Evolutionary conservation across 2,888 invertebrate species (phyloP).

Genomic region (Carpatolechia fugitivella): DNA sequence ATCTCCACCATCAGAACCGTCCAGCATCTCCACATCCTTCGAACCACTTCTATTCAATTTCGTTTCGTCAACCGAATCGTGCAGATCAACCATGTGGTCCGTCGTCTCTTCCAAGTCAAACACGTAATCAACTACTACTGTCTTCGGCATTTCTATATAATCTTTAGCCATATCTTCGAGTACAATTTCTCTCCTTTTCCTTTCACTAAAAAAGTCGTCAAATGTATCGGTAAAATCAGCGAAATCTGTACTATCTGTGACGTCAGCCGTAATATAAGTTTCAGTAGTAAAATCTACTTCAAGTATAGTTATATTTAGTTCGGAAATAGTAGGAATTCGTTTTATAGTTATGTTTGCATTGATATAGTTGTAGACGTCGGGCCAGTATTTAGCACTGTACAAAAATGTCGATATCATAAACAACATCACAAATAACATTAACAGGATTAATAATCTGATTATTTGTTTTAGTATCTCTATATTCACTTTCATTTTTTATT

Average conservation of each 20-base stretch:
- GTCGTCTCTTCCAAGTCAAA: conserved; percentile 43
- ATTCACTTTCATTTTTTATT: conserved; percentile 48
- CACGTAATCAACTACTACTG: conserved; percentile 47
- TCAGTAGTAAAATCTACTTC: conserved; percentile 45
- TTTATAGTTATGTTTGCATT: conserved; percentile 67
- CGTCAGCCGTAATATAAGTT: conserved; percentile 40
- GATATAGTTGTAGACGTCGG: conserved; percentile 62
- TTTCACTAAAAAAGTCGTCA: conserved; percentile 16
- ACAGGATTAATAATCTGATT: conserved; percentile 47
- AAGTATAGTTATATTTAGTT: conserved; percentile 48
- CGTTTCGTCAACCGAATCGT: conserved; percentile 48
- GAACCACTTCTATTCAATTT: conserved; percentile 41
- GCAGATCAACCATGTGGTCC: conserved; percentile 43
- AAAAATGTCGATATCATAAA: conserved; percentile 53
- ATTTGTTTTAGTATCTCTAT: conserved; percentile 45
- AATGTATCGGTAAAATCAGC: conserved; percentile 20
- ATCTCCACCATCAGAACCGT: background rate
- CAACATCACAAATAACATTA: conserved; percentile 55
- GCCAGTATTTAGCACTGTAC: conserved; percentile 64
- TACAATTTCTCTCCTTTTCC: conserved; percentile 31
- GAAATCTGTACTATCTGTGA: conserved; percentile 31
- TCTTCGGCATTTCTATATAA: conserved; percentile 39
- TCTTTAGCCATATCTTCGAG: conserved; percentile 32
- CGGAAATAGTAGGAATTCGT: conserved; percentile 60
- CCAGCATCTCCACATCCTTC: conserved; percentile 49